Base-by-base conservation (phyloP, 2,797 vertebrate species). In the Falco columbarius region DNA sequence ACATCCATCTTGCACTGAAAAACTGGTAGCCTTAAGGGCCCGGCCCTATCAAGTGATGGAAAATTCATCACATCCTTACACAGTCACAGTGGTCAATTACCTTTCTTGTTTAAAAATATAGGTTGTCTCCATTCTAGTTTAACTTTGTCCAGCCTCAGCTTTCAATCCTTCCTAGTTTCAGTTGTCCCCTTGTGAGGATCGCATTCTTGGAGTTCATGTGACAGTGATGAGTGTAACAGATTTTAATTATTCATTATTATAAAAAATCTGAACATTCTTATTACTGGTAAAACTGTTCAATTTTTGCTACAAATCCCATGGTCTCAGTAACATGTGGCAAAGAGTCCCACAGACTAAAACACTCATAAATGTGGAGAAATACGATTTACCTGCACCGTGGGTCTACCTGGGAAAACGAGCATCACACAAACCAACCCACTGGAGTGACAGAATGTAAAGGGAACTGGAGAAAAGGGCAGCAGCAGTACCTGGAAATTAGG, bases 401-500 rank as follows among this genome's bases (percentile, higher is more conserved):
- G 22, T 72, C 54, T 71, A 47, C n/a, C 67, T 65, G 58, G 61
- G 70, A 77, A 86, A 74, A 68, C 9, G 8, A 77, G 23, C 17
- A 55, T 56, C 29, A 14, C 22, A 44, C 17, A 86, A 79, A 89
- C 68, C 52, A 91, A 40, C 22, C 27, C 54, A 49, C 0, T 38
- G 68, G 40, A 94, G 55, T 17, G 59, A 80, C 26, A 84, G 42
- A 83, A 86, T 0, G 0, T 59, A 51, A 89, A 67, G 76, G n/a
- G n/a, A 29, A 38, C n/a, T 56, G 63, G 75, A 95, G 47, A 58
- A 47, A 83, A 84, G 47, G 51, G 68, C 52, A 86, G 38, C 30
- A 80, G 65, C 27, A 70, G 24, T 98, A 98, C 98, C 98, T 99
- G 98, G 81, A 99, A 99, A 91, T 98, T 98, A 52, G 98, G 97